A percentile compares a stretch with the other conserved stretches of the same genome.
phyloP scores from a whole-genome alignment of 2,113 vertebrate species.

The Antechinus flavipes region DNA sequence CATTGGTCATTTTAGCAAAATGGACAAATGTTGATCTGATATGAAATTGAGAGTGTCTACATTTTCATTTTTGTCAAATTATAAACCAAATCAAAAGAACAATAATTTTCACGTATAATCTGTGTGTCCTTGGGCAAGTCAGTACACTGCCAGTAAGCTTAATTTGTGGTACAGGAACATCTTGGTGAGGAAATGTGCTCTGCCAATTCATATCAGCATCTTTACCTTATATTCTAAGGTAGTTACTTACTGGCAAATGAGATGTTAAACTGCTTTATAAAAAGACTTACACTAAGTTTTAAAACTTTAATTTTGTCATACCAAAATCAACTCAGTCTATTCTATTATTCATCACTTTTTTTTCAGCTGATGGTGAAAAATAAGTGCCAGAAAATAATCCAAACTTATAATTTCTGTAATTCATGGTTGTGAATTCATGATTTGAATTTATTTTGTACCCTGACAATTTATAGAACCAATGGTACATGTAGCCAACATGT shows the following conservation, averaged over 20 bases:
- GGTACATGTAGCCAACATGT: background rate
- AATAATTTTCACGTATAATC: background rate
- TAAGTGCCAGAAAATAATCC: slow-evolving; percentile 30
- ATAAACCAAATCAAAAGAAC: background rate
- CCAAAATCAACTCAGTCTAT: too few species aligned
- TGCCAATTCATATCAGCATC: background rate
- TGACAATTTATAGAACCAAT: background rate
- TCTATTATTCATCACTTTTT: too few species aligned
- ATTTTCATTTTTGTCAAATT: background rate
- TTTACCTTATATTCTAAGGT: background rate
- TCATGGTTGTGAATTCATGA: background rate
- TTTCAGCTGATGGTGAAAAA: background rate
- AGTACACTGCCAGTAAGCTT: background rate
- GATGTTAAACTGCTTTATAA: background rate
- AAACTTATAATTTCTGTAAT: slow-evolving; percentile 24
- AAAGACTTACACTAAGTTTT: too few species aligned
- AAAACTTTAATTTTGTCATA: too few species aligned
- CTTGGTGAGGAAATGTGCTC: background rate
- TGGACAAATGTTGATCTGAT: background rate
- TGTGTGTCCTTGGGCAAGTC: background rate
- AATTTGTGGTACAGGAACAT: background rate
- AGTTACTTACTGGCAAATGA: background rate
- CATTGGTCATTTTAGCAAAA: background rate
- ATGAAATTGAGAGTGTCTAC: background rate
- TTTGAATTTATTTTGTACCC: background rate